These are phyloP conservation scores for Anser brachyrhynchus DNA, from an alignment of 2,113 vertebrate genomes.

Conservation along the genomic window DNA sequence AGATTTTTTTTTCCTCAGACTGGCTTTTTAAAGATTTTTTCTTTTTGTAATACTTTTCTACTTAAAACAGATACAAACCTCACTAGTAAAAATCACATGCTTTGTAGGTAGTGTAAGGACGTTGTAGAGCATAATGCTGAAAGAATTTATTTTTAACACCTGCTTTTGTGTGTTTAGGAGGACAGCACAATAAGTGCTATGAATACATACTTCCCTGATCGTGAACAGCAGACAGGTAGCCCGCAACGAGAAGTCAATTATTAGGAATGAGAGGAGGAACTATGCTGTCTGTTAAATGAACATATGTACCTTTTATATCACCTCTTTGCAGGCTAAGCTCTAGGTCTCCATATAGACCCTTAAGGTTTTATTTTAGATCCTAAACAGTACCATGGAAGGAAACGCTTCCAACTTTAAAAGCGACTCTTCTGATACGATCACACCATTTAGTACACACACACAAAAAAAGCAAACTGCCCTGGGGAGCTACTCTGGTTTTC, in stretches of 20 bases:
- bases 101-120: accelerated
- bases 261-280: neutral
- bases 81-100: neutral
- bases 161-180: neutral
- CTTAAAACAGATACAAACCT: neutral
- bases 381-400: neutral
- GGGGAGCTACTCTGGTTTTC: neutral
- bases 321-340: neutral
- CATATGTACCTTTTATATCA: neutral
- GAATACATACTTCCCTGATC: neutral
- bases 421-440: neutral
- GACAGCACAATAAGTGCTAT: neutral
- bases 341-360: neutral
- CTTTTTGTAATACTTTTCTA: neutral
- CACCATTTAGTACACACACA: neutral
- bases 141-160: neutral
- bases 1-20: neutral
- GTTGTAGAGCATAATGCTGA: neutral
- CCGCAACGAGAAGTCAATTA: neutral
- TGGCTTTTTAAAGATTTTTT: neutral
- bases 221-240: neutral
- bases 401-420: neutral
- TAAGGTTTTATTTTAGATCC: neutral
- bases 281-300: neutral
- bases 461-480: neutral